phyloP scores from a whole-genome alignment of 2,113 vertebrate species.

The Lucifuga dentata region DNA sequence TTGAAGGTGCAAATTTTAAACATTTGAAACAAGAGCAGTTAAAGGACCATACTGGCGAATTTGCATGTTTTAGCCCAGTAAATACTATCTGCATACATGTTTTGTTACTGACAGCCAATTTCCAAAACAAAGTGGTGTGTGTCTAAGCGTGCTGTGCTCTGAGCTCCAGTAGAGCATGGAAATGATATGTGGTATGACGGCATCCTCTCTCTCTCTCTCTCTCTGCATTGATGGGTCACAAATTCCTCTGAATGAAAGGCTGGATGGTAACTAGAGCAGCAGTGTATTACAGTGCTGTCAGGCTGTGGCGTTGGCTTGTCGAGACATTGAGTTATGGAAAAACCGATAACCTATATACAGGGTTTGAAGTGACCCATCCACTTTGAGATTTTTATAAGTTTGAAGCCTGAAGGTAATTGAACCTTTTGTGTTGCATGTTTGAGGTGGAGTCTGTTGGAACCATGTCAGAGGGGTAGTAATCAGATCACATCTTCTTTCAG shows the following conservation, averaged over 20 bases:
- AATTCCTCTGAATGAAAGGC: neutral
- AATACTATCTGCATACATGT: too few relatives aligned
- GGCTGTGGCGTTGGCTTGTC: neutral
- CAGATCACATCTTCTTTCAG: constrained; percentile 6
- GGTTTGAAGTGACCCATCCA: neutral
- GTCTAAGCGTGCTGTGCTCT: neutral
- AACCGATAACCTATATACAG: constrained; percentile 1
- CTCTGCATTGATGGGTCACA: constrained; percentile 25
- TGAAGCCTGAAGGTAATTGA: too few relatives aligned
- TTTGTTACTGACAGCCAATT: too few relatives aligned
- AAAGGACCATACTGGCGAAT: too few relatives aligned
- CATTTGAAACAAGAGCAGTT: too few relatives aligned
- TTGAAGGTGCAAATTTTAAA: too few relatives aligned
- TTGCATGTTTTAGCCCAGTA: too few relatives aligned
- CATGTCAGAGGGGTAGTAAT: neutral
- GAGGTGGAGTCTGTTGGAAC: neutral
- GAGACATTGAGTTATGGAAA: constrained; percentile 1
- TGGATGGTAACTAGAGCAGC: constrained; percentile 24
- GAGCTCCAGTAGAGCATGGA: constrained; percentile 20
- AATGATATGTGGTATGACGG: constrained; percentile 24
- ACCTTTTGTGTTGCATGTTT: too few relatives aligned
- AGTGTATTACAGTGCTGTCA: constrained; percentile 27
- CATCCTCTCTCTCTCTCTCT: constrained; percentile 24
- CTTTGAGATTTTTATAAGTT: too few relatives aligned
- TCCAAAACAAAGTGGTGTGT: neutral